Evolutionary conservation across 2,797 vertebrate species (phyloP), one percentile per base, ranked within the genome.

Genomic region (Picus viridis): DNA sequence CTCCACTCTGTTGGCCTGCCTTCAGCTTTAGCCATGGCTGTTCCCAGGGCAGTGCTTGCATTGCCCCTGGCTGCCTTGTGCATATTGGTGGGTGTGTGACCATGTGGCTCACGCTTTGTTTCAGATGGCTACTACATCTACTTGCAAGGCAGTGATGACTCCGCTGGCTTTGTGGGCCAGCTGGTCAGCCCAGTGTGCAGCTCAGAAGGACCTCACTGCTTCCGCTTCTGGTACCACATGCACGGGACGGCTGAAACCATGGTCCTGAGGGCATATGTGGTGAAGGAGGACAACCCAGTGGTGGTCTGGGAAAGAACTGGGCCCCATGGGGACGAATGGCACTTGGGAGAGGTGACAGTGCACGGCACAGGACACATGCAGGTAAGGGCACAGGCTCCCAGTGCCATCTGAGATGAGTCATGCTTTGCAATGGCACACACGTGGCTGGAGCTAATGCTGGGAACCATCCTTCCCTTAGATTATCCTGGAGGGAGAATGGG

Each of bases 151-250:
- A 16, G 3, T 16, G 5, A 51, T 32, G 5, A 65, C 29, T 8
- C 57, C 6, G 5, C 24, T 0, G 92, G 92, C 56, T 86, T 30
- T 72, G 62, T 26, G 71, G 75, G 86, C 51, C 43, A 57, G 5
- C 91, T 98, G 86, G n/a, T 97, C 92, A 98, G 98, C 59, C 95
- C 97, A 0, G 36, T 20, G n/a, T 99, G 98, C 86, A 72, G 86
- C 30, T 90, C 87, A 80, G n/a, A n/a, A 29, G 97, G 97, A 70
- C 94, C 96, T 2, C 89, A 98, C 83, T 98, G 98, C 94, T 95
- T 99, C 90, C 78, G 94, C 54, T 98, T 98, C 96, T 98, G 98
- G 98, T 98, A 98, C 92, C 97, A 98, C 90, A 98, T 98, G 98
- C 97, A 98, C 6, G 98, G 98, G 27, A 87, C 75, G 16, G 97